Evolutionary conservation across 2,797 vertebrate species (phyloP), one percentile per base, ranked within the genome.

Genomic region (Cyclopterus lumpus): DNA sequence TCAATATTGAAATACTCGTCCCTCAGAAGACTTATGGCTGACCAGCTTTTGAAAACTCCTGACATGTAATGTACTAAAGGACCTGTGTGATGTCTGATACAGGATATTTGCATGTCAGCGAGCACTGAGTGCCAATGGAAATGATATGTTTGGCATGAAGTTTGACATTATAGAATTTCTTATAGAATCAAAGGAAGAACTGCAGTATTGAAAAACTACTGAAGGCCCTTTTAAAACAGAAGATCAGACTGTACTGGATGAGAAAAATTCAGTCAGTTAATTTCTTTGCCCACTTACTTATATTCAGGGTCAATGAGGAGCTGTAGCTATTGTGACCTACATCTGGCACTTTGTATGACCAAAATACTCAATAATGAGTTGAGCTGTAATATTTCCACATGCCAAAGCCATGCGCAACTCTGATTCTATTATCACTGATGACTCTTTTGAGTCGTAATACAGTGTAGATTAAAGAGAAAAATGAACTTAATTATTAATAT

Each of bases 91-190:
- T 36, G 57, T 67, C 34, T 38, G 28, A 44, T n/a, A 30, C 8
- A 38, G 34, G 28, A 6, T 30, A 28, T 54, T 40, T 54, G 58
- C 22, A 42, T 46, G 14, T 8, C 22, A 73, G 28, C 18, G 20
- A 48, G 18, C 18, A 10, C 46, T 30, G 62, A 69, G 30, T 16
- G 30, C 20, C n/a, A 22, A 53, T 46, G 34, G 40, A 75, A 62
- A 72, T 26, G 1, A 67, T n/a, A 32, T 73, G 44, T 61, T 60
- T 42, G 53, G 22, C 66, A 67, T 20, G 42, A 20, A 42, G 57
- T 38, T 36, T 49, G 51, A 67, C 46, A 54, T 73, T 30, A 57
- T 30, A 26, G 36, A 15, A 62, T 60, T 20, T 36, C 34, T 71
- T 32, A 55, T 16, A 36, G 7, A 26, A 55, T 20, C 58, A 36